Conservation (phyloP, 2,113 vertebrate genomes). For the Takifugu bimaculatus region DNA sequence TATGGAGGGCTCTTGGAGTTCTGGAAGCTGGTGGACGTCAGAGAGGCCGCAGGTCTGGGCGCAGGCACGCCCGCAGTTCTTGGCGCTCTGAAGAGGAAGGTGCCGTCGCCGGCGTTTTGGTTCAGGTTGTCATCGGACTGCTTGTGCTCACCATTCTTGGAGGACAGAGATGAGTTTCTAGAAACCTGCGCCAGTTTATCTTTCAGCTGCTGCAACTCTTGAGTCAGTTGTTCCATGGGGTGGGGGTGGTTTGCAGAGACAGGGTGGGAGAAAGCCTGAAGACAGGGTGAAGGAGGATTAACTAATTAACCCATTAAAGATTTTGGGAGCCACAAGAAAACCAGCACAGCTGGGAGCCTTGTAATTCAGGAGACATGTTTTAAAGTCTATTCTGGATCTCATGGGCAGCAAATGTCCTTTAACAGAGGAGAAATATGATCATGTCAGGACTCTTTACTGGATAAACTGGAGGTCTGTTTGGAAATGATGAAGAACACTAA, state of each 20-base stretch:
- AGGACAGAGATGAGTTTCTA: neutral
- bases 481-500: too few species aligned
- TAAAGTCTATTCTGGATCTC: too few species aligned
- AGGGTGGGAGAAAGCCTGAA: conserved; percentile 75
- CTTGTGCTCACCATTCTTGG: conserved; percentile 32
- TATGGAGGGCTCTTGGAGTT: conserved; percentile 31
- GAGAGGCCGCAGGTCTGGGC: conserved; percentile 21
- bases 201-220: conserved; percentile 73
- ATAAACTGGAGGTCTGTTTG: too few species aligned
- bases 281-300: neutral
- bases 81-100: conserved; percentile 71
- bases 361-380: too few species aligned
- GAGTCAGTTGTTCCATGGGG: conserved; percentile 72
- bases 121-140: conserved; percentile 71
- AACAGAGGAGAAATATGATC: too few species aligned
- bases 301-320: too few species aligned
- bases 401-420: too few species aligned
- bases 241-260: conserved; percentile 65
- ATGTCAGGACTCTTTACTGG: too few species aligned
- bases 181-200: conserved; percentile 60
- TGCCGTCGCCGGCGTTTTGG: conserved; percentile 75
- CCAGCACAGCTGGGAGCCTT: too few species aligned
- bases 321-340: too few species aligned
- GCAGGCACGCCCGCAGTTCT: conserved; percentile 22
- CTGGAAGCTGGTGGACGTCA: conserved; percentile 48